phyloP scores from a whole-genome alignment of 1,140 invertebrate genomes.

The Pogonus chalceus region DNA sequence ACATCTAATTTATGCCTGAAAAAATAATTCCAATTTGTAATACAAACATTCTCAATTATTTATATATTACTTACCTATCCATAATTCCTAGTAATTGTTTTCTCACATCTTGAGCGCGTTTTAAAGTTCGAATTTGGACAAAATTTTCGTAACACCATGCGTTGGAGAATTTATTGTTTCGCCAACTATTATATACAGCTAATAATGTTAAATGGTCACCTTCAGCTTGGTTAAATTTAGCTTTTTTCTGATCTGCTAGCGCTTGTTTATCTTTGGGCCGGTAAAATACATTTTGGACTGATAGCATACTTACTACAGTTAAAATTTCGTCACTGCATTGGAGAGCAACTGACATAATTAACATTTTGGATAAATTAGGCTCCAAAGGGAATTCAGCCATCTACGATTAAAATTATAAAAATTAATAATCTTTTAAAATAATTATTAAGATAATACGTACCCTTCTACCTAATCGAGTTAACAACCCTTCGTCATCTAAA shows the following conservation, averaged over 20 bases:
- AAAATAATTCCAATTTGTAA: slow-evolving; percentile 24
- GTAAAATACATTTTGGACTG: slow-evolving; percentile 98
- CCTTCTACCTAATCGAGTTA: slow-evolving; percentile 85
- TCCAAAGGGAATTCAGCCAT: slow-evolving; percentile 99
- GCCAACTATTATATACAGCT: slow-evolving; percentile 99
- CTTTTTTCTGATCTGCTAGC: slow-evolving; percentile 96
- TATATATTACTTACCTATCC: slow-evolving; percentile 66
- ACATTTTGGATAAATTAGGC: slow-evolving; percentile 96
- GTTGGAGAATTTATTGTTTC: slow-evolving; percentile 97
- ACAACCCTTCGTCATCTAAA: slow-evolving; percentile 90
- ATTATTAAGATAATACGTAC: slow-evolving; percentile 37
- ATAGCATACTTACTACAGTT: slow-evolving; percentile 98
- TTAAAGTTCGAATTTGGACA: slow-evolving; percentile 93
- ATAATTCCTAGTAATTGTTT: slow-evolving; percentile 97
- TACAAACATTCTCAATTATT: too few relatives aligned
- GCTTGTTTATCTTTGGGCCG: slow-evolving; percentile 94
- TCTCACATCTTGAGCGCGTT: slow-evolving; percentile 94
- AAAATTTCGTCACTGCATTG: slow-evolving; percentile 97
- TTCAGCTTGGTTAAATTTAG: slow-evolving; percentile 97
- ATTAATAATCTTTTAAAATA: not conserved
- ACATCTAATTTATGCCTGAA: slow-evolving; percentile 92
- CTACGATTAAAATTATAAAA: slow-evolving; percentile 36
- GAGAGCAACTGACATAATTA: slow-evolving; percentile 98
- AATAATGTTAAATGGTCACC: slow-evolving; percentile 96
- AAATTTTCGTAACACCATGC: slow-evolving; percentile 99